Evolutionary conservation across 2,113 vertebrate species (phyloP).

Genomic region (Chlorodrepanis virens): DNA sequence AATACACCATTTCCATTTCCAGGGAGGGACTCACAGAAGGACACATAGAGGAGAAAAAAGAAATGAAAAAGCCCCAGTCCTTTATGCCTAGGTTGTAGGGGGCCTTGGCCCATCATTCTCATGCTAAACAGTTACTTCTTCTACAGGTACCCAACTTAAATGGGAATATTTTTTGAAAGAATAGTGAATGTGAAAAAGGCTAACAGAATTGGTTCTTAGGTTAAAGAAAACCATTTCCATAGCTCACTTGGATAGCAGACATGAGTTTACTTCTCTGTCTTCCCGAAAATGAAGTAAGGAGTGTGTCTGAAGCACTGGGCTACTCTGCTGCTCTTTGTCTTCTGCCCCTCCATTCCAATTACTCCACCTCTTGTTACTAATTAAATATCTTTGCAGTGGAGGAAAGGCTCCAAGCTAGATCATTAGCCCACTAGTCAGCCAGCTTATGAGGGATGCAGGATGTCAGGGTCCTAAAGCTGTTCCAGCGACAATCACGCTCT

Average conservation of each 20-base stretch:
- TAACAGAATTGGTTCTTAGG: constrained; percentile 2
- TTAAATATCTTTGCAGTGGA: neutral
- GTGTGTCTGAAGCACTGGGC: neutral
- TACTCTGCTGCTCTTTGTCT: neutral
- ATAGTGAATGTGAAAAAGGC: constrained; percentile 28
- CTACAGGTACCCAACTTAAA: constrained; percentile 48
- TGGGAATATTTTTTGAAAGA: constrained; percentile 22
- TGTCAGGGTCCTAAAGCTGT: neutral
- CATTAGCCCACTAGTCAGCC: neutral
- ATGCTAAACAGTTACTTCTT: constrained; percentile 61
- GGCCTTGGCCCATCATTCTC: constrained; percentile 53
- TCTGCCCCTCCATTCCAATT: neutral
- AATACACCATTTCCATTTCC: constrained; percentile 65
- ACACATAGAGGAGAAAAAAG: constrained; percentile 58
- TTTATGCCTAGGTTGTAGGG: constrained; percentile 62
- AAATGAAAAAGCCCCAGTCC: constrained; percentile 34
- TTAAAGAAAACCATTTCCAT: neutral
- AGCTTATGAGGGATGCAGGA: neutral
- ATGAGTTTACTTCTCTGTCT: neutral
- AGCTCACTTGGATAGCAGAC: neutral
- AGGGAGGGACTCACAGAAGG: constrained; percentile 62
- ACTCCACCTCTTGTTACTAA: neutral
- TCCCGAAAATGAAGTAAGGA: neutral
- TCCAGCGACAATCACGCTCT: neutral
- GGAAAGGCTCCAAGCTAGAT: neutral